These are phyloP conservation scores for Leptinotarsa undecemlineata DNA, from an alignment of 1,140 invertebrate species.

Conservation along the genomic window DNA sequence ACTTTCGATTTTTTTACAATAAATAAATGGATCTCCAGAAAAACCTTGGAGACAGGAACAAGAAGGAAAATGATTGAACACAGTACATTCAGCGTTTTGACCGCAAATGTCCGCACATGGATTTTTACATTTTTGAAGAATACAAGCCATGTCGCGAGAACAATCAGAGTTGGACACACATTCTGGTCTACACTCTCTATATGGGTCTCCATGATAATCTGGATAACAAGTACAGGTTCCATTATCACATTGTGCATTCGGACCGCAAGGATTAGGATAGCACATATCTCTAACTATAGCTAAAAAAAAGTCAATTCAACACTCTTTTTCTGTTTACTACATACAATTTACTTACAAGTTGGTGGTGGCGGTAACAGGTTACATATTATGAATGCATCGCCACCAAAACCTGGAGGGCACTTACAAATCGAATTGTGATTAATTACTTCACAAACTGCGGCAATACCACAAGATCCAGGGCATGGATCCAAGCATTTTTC, in stretches of 20 bases:
- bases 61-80: slow-evolving; percentile 71
- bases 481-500: slow-evolving; percentile 68
- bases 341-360: slow-evolving; percentile 50
- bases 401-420: slow-evolving; percentile 62
- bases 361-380: slow-evolving; percentile 50
- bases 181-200: slow-evolving; percentile 70
- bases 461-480: slow-evolving; percentile 66
- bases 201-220: slow-evolving; percentile 71
- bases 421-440: slow-evolving; percentile 67
- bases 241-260: slow-evolving; percentile 60
- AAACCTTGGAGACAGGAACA: slow-evolving; percentile 71
- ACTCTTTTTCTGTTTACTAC: background rate
- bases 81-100: slow-evolving; percentile 69
- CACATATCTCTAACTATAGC: slow-evolving; percentile 58
- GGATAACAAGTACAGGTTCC: slow-evolving; percentile 67
- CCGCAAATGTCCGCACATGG: slow-evolving; percentile 78
- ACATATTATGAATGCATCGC: slow-evolving; percentile 67
- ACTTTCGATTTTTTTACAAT: slow-evolving; percentile 56
- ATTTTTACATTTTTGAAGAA: slow-evolving; percentile 71
- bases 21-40: slow-evolving; percentile 70
- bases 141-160: slow-evolving; percentile 65
- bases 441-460: slow-evolving; percentile 64
- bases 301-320: slow-evolving; percentile 21
- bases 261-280: slow-evolving; percentile 67
- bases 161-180: slow-evolving; percentile 72